Base-by-base conservation (phyloP, 1,140 invertebrate species). In the Doryteuthis pealeii region DNA sequence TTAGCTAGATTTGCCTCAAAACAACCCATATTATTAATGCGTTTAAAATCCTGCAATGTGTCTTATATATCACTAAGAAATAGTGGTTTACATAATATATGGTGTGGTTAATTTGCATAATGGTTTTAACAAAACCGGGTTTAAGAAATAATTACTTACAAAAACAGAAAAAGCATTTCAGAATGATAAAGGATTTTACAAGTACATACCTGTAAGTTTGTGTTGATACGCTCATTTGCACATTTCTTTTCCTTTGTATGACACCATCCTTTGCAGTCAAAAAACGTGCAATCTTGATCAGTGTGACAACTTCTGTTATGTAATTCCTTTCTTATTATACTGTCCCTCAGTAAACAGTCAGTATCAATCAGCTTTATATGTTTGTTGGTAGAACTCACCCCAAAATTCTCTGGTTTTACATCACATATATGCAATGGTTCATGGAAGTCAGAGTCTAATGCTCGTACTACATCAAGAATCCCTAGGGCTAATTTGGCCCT, bases 331-430 rank as follows among this genome's bases (percentile, higher is more conserved):
- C 71, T 45, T 70, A 83, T 73, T 35, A 68, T 58, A 6, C 40
- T 76, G 26, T 82, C 74, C 77, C 79, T 81, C 67, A 84, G 79
- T 8, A 83, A 73, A 26, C 77, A 77, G 79, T 92, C 91, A 31
- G 91, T 81, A 84, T 93, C 91, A 54, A 92, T 82, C 71, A 91
- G 90, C 84, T 91, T 87, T 12, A 89, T 77, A 8, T 76, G 68
- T 2, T 87, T 88, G 54, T 89, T 88, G 3, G 87, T 81, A 15
- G 18, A 22, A 14, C 89, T 86, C 0, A 92, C 73, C 5, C 92
- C 92, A 85, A 93, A 93, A 81, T 93, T 91, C 62, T 90, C 89
- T 32, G 91, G 87, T 84, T 92, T 92, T 0, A 93, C 87, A 84
- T 93, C 91, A 84, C 92, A 93, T 2, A 93, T 82, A 80, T 91